Evolutionary conservation across 1,140 invertebrate species (phyloP), one percentile per base, ranked within the genome.

Genomic region (Tetranychus cinnabarinus): DNA sequence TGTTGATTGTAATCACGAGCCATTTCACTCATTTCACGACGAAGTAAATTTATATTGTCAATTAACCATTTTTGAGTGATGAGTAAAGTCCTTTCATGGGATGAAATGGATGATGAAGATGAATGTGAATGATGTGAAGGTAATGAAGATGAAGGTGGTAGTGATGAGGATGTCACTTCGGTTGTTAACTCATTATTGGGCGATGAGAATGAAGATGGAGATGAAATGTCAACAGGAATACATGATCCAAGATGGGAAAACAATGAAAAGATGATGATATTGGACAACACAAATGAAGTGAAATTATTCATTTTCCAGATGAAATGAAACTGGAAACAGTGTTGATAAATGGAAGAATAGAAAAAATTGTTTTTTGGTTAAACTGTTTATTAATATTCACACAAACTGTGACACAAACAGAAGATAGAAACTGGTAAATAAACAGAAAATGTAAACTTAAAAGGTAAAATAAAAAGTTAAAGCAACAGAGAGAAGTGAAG

Each of bases 31-130:
- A 64, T 46, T 60, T 64, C 63, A n/a, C 47, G 56, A 23, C 59
- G 7, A 13, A 64, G 50, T 37, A 57, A 31, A 37, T 64, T 59
- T 2, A 64, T 64, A 45, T 64, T 64, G 39, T 64, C 63, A 52
- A 64, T 64, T 12, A 64, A 48, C 63, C 63, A 64, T 42, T 63
- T 61, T 56, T 64, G 42, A 3, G 63, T 64, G n/a, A 60, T 31
- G 4, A 64, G 46, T 63, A 63, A 65, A 54, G 65, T 64, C 33
- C 33, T 12, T 37, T 56, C 55, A n/a, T n/a, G n/a, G 15, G 48
- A 5, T 52, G 48, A 52, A 8, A 23, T n/a, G 5, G 48, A 23
- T 33, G 48, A 5, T 52, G 48, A 6, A 8, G 48, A 23, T 52
- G 15, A n/a, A 52, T 23, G 15, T 4, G 48, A 23, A 52, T 52